Evolutionary conservation across 2,888 invertebrate species (phyloP), one percentile per base, ranked within the genome.

Genomic region (Cactoblastis cactorum): DNA sequence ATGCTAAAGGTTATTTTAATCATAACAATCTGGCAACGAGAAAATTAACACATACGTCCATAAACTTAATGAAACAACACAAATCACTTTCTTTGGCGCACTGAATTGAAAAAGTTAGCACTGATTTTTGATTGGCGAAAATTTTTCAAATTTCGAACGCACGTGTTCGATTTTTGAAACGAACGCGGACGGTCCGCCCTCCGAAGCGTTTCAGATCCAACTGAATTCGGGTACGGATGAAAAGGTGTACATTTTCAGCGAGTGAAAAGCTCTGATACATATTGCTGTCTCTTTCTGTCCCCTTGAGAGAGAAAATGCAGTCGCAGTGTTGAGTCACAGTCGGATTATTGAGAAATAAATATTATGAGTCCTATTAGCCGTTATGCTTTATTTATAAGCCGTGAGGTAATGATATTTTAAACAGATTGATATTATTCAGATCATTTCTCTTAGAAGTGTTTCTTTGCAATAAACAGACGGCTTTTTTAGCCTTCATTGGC

Each of bases 1-100:
- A 54, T 54, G 49, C 51, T 43, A 47, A n/a, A 47, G 45, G 52
- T 54, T 54, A 54, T 54, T 54, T 54, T 52, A 24, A 54, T 47
- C 52, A 33, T 52, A 50, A 52, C 52, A 52, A 35, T 52, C 50
- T 54, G 54, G 52, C 54, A 54, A 52, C 39, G 14, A 39, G 15
- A 45, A 50, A 54, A 19, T 47, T 47, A 47, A 49, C 54, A 50
- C 50, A 48, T 43, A 50, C 46, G 52, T 28, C 38, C 45, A 48
- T 48, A 46, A 51, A 51, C 34, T 51, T 47, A 49, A 28, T 37
- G 22, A 37, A 43, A 41, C 32, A 18, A 43, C 35, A 45, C 52
- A 49, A 43, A 43, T 14, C 47, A 41, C 39, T 51, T 39, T 6
- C 11, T 22, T 9, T 4, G 14, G 17, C 9, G 35, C 24, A 50